phyloP scores from a whole-genome alignment of 2,113 vertebrate species.

The Spea multiplicata region DNA sequence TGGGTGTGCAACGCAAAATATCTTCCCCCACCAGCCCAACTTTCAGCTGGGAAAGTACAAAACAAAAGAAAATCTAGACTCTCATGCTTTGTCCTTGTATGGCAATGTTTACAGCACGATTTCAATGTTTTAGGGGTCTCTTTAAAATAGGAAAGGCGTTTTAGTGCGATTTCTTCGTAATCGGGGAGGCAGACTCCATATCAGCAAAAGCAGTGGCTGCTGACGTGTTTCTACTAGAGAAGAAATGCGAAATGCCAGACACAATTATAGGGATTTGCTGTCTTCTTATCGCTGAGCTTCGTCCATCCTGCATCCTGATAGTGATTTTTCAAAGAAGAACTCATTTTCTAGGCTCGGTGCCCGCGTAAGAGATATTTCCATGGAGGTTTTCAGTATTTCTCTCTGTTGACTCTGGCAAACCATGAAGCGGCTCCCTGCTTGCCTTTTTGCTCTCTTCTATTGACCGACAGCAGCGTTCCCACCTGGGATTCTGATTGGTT shows the following conservation, averaged over 20 bases:
- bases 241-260: conserved; percentile 1
- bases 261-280: background rate
- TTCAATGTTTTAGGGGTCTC: too few species aligned
- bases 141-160: too few species aligned
- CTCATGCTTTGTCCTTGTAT: too few species aligned
- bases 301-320: conserved; percentile 4
- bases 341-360: conserved; percentile 4
- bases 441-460: background rate
- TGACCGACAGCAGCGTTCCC: conserved; percentile 4
- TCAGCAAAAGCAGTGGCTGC: background rate
- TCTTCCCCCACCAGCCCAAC: too few species aligned
- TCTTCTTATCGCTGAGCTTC: background rate
- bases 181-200: background rate
- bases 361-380: background rate
- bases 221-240: background rate
- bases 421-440: background rate
- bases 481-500: conserved; percentile 26
- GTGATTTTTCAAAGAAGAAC: background rate
- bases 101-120: too few species aligned
- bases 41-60: too few species aligned
- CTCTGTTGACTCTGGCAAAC: conserved; percentile 29
- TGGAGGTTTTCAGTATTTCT: conserved; percentile 1
- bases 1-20: too few species aligned
- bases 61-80: too few species aligned
- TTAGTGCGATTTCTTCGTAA: too few species aligned